Evolutionary conservation across 2,888 invertebrate species (phyloP).

Genomic region (Gortyna flavago): DNA sequence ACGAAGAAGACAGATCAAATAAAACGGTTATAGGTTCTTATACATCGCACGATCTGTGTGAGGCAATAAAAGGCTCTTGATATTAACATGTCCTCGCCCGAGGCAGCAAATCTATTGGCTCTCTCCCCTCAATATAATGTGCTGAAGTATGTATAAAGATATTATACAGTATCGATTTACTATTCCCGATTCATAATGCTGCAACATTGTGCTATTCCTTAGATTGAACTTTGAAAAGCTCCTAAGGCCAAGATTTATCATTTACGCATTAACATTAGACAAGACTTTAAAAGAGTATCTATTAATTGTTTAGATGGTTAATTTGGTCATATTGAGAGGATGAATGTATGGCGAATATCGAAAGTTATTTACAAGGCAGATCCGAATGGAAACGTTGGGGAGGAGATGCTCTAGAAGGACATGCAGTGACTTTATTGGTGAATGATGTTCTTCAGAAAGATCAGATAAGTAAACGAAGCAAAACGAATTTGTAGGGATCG

Average conservation of each 20-base stretch:
- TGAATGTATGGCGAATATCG: too few species aligned
- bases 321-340: too few species aligned
- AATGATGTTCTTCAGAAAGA: too few species aligned
- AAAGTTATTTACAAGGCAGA: too few species aligned
- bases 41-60: constrained; percentile 43
- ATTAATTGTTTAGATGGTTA: too few species aligned
- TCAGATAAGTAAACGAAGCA: too few species aligned
- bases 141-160: constrained; percentile 55
- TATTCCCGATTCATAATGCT: constrained; percentile 21
- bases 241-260: not conserved
- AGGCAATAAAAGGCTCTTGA: constrained; percentile 81
- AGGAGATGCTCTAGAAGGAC: too few species aligned
- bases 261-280: too few species aligned
- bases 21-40: constrained; percentile 51
- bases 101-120: constrained; percentile 77
- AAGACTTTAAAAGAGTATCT: too few species aligned
- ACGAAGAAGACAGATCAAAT: constrained; percentile 41
- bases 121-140: constrained; percentile 65
- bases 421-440: too few species aligned
- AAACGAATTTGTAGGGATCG: too few species aligned
- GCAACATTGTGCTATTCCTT: not conserved
- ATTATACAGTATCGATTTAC: constrained; percentile 29
- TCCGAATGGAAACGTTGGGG: too few species aligned
- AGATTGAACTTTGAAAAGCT: not conserved
- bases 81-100: constrained; percentile 85